phyloP scores from a whole-genome alignment of 2,797 vertebrate species.

The Cichlasoma orientale region DNA sequence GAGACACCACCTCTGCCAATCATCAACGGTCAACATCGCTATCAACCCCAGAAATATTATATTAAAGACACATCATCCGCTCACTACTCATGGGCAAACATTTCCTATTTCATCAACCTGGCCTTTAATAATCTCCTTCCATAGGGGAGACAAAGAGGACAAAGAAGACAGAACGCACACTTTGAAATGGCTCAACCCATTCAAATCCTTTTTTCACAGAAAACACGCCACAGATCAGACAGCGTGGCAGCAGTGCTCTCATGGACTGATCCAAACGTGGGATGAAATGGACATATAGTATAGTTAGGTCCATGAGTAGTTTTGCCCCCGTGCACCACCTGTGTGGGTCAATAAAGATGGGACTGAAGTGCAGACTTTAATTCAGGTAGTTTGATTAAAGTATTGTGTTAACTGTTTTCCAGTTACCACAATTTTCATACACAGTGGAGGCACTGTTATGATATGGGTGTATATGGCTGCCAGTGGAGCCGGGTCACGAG shows the following conservation, averaged over 20 bases:
- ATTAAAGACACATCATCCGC: background rate
- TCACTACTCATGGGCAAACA: background rate
- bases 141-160: background rate
- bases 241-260: background rate
- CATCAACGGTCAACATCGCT: background rate
- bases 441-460: background rate
- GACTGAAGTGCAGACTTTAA: background rate
- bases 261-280: background rate
- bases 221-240: background rate
- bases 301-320: too few relatives aligned
- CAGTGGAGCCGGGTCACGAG: background rate
- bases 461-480: background rate
- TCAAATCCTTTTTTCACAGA: background rate
- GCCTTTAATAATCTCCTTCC: background rate
- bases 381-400: background rate
- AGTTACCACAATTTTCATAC: too few relatives aligned
- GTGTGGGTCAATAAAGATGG: too few relatives aligned
- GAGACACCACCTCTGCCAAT: background rate
- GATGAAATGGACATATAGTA: too few relatives aligned
- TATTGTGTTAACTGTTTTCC: too few relatives aligned
- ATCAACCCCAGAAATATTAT: slow-evolving; percentile 12
- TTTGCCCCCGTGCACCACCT: too few relatives aligned
- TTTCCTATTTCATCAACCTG: background rate
- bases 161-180: background rate
- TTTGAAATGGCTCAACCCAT: slow-evolving; percentile 3